phyloP scores from a whole-genome alignment of 2,797 vertebrate species.

The Cynodonichthys magdalenae region DNA sequence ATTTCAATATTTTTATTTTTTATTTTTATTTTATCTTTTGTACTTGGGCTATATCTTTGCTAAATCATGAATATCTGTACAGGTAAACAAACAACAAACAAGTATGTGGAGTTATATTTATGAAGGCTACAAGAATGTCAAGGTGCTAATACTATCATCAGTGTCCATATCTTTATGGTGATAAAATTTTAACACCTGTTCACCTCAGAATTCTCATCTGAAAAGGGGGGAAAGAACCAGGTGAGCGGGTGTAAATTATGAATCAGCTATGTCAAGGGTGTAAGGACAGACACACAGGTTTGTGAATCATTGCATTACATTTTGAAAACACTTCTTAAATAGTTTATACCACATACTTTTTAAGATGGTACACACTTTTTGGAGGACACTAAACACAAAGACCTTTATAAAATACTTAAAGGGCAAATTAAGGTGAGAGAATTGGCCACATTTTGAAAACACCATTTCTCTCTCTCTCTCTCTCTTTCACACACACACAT shows the following conservation, averaged over 20 bases:
- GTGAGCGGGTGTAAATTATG: conserved; percentile 57
- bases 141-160: conserved; percentile 35
- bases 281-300: conserved; percentile 25
- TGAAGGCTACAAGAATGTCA: conserved; percentile 16
- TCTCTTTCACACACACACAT: no score
- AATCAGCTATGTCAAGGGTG: conserved; percentile 42
- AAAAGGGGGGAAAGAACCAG: conserved; percentile 20
- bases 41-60: conserved; percentile 1
- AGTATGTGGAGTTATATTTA: conserved; percentile 4
- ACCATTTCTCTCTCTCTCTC: no score
- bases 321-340: conserved; percentile 61
- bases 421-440: conserved; percentile 28
- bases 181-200: conserved; percentile 46
- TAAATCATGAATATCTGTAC: neutral
- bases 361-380: conserved; percentile 17
- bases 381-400: conserved; percentile 11
- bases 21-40: no score
- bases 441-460: conserved; percentile 29
- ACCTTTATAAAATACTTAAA: conserved; percentile 39
- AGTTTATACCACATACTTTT: conserved; percentile 45
- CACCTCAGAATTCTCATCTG: conserved; percentile 26
- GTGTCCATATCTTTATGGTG: conserved; percentile 27
- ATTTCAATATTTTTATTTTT: neutral
- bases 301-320: conserved; percentile 42
- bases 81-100: neutral